Evolutionary conservation across 2,797 vertebrate species (phyloP), one percentile per base, ranked within the genome.

Genomic region (Pseudotriccus pelzelni): DNA sequence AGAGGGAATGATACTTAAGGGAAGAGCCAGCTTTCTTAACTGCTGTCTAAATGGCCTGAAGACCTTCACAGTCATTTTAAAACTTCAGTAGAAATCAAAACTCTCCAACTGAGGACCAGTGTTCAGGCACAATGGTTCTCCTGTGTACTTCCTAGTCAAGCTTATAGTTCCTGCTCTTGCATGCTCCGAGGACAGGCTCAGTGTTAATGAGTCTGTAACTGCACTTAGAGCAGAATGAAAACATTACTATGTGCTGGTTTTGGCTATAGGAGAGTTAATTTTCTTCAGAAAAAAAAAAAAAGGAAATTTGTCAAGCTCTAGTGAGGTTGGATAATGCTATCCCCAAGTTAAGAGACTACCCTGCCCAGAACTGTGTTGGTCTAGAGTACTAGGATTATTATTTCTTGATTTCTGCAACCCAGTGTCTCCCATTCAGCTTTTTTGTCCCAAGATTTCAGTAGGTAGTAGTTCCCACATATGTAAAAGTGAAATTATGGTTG

Each of bases 191-290:
- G 21, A 46, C 16, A 74, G 32, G 12, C 19, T 74, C 1, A 1
- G 34, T 13, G 8, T 2, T 66, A 32, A 4, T 2, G 5, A 36
- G 15, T 12, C n/a, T 81, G 28, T 14, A 0, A 0, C 25, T 32
- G 19, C 8, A 16, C 34, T 49, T 52, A 37, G 8, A 41, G 9
- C 32, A 53, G 17, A 39, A 74, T 10, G 10, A 21, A 95, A 56
- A 68, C 37, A 60, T 15, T 63, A 64, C 3, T 34, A 2, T 19
- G 2, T 52, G 5, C 14, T 70, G 20, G 4, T 19, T 77, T 50
- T 58, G 44, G 12, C n/a, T 46, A 17, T 18, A 5, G 8, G 52
- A n/a, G 11, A 34, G 28, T 15, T 5, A 64, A 10, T 39, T 52
- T 58, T 46, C 12, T 70, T 44, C n/a, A 78, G 50, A 78, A 78